phyloP scores from a whole-genome alignment of 2,888 invertebrate species.

The Hemaris fuciformis region DNA sequence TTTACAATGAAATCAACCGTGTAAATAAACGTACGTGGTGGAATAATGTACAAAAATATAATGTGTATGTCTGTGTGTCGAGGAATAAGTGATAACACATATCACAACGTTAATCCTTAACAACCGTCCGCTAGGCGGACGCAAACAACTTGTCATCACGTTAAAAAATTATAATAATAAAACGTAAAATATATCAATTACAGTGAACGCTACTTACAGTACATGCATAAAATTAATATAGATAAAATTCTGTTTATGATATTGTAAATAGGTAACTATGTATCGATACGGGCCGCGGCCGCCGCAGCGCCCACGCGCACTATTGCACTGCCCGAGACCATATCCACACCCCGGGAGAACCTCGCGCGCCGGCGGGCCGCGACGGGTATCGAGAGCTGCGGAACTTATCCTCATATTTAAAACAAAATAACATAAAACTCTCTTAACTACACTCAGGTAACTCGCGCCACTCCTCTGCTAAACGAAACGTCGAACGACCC shows the following conservation, averaged over 20 bases:
- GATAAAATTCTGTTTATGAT: slow-evolving; percentile 43
- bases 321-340: not conserved
- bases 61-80: slow-evolving; percentile 53
- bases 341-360: too few relatives aligned
- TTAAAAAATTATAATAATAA: slow-evolving; percentile 55
- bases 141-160: slow-evolving; percentile 50
- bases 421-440: slow-evolving; percentile 52
- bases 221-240: slow-evolving; percentile 63
- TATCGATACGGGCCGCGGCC: slow-evolving; percentile 46
- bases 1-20: slow-evolving; percentile 71
- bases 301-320: too few relatives aligned
- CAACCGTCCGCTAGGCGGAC: slow-evolving; percentile 56
- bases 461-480: slow-evolving; percentile 43
- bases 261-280: slow-evolving; percentile 68
- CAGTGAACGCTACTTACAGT: slow-evolving; percentile 54
- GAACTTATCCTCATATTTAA: slow-evolving; percentile 48
- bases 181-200: slow-evolving; percentile 34
- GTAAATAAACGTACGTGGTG: slow-evolving; percentile 56
- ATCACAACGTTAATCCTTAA: slow-evolving; percentile 65
- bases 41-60: slow-evolving; percentile 73
- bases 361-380: slow-evolving; percentile 21
- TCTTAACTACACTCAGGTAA: slow-evolving; percentile 65
- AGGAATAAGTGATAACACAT: slow-evolving; percentile 73
- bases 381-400: slow-evolving; percentile 56
- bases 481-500: slow-evolving; percentile 5